Base-by-base conservation (phyloP, 2,888 invertebrate genomes). In the Rhabditoides inermis region DNA sequence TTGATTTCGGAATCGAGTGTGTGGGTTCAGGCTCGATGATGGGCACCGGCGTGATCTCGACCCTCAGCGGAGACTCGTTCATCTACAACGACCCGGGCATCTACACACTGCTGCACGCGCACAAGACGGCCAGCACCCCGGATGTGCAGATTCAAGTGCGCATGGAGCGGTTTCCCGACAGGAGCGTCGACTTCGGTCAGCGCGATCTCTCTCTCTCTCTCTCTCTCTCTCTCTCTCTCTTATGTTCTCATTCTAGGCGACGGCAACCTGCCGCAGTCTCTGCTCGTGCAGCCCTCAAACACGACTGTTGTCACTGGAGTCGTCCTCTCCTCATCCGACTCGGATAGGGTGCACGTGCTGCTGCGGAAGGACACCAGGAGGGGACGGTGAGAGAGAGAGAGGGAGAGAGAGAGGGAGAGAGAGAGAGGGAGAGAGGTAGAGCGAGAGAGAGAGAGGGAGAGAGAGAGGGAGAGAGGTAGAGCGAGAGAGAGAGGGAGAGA, bases 11-110 rank as follows among this genome's bases (percentile, higher is more conserved):
- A 90, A n/a, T 88, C 89, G 28, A 92, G 91, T 75, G 88, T 90
- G 88, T 87, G 77, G 12, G 63, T 72, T 28, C 69, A 82, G 90
- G 87, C 1, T 85, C 86, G 15, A 86, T 89, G 32, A 90, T 88
- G 72, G 94, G 94, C 15, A 91, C 91, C 77, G 91, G 91, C 0
- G 91, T 92, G 76, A 82, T 92, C 56, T 83, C 88, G 18, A 92
- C 91, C 0, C 92, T 90, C 75, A 92, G 92, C 73, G 86, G 87
- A 59, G 80, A 86, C 26, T 84, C 85, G 53, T 92, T 91, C 75
- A 90, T 90, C 0, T 92, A 94, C 79, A 91, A 91, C 72, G 91
- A 91, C 26, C 86, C 88, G 79, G 58, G 58, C 30, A 91, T 92
- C 78, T 94, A 87, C 75, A 87, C 88, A 0, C 78, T 94, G 58